Evolutionary conservation across 2,113 vertebrate species (phyloP).

Genomic region (Halcyon senegalensis): DNA sequence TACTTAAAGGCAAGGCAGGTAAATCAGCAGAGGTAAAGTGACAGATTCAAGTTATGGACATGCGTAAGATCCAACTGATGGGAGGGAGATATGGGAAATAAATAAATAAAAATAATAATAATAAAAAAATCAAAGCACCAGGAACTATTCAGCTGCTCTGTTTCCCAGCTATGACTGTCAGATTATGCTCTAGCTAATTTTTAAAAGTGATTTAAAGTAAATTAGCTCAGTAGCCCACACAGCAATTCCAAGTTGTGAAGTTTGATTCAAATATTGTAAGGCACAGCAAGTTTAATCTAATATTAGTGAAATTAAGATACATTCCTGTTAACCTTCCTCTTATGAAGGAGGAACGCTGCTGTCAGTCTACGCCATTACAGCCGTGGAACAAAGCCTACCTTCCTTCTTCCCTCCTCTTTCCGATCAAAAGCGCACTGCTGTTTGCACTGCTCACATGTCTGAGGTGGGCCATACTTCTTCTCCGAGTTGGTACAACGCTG

Average conservation of each 20-base stretch:
- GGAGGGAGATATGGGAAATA: background rate
- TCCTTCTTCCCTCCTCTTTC: constrained; percentile 96
- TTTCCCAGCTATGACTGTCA: background rate
- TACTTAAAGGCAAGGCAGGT: background rate
- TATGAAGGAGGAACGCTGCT: background rate
- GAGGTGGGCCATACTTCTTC: constrained; percentile 96
- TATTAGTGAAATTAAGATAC: background rate
- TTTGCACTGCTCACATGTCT: constrained; percentile 97
- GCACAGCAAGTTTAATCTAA: background rate
- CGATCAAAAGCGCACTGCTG: constrained; percentile 98
- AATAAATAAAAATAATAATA: background rate
- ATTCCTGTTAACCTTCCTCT: background rate
- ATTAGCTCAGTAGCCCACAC: background rate
- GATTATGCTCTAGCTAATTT: background rate
- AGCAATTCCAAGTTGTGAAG: background rate
- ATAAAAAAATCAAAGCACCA: background rate
- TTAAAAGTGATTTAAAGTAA: background rate
- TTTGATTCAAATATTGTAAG: background rate
- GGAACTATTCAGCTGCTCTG: background rate
- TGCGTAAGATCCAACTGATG: fast-evolving
- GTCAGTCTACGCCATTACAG: background rate
- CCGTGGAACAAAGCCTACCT: constrained; percentile 76
- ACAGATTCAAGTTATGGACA: background rate
- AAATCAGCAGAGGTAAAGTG: background rate
- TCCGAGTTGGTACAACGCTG: constrained; percentile 98